Percentiles rank a stretch among this genome's conserved stretches.
phyloP scores from a whole-genome alignment of 2,797 vertebrate species.

The Chaunax sp. region DNA sequence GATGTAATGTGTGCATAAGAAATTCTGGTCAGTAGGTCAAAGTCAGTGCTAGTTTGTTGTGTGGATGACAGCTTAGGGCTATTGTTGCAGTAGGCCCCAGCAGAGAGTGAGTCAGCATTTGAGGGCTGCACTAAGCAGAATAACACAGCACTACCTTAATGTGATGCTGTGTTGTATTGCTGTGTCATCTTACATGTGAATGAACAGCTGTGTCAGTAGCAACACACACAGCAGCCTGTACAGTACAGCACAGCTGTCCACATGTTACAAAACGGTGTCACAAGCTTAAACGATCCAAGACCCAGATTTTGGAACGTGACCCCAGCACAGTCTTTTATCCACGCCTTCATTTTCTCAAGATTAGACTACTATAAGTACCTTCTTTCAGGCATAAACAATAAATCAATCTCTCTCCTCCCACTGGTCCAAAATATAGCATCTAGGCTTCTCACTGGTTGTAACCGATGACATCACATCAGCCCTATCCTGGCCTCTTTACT shows the following conservation, averaged over 20 bases:
- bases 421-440: no score
- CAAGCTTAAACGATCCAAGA: conserved; percentile 13
- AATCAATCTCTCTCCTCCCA: no score
- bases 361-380: no score
- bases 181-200: conserved; percentile 44
- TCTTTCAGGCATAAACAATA: no score
- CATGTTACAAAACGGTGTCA: conserved; percentile 42
- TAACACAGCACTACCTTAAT: conserved; percentile 33
- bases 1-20: conserved; percentile 8
- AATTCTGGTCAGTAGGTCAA: conserved; percentile 14
- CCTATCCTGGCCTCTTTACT: no score
- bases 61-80: conserved; percentile 49
- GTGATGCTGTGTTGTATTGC: conserved; percentile 36
- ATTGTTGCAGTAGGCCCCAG: conserved; percentile 31
- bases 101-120: conserved; percentile 60
- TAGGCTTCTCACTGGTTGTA: no score
- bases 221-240: conserved; percentile 43
- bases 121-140: conserved; percentile 36
- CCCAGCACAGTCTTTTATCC: no score
- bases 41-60: conserved; percentile 23
- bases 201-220: conserved; percentile 10
- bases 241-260: conserved; percentile 30
- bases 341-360: no score
- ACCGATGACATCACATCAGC: no score
- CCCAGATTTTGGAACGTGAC: conserved; percentile 7